phyloP scores from a whole-genome alignment of 2,797 vertebrate species.

The Leptodactylus fallax region DNA sequence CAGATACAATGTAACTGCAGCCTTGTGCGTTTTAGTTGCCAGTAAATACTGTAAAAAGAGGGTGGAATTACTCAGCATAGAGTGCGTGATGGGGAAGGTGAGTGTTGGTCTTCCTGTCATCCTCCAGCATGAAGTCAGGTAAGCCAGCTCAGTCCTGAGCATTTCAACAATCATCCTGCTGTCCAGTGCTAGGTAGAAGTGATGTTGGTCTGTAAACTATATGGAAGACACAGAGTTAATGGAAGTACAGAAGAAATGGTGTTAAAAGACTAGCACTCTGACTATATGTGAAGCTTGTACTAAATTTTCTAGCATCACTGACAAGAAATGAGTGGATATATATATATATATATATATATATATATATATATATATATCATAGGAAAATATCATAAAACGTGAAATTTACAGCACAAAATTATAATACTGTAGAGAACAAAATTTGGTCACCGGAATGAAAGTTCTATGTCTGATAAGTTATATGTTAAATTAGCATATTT shows the following conservation, averaged over 20 bases:
- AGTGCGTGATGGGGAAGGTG: conserved; percentile 91
- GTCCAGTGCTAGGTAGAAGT: conserved; percentile 97
- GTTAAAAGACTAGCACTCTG: no score
- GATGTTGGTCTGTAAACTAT: conserved; percentile 96
- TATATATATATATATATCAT: no score
- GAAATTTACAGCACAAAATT: no score
- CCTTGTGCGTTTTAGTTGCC: not conserved
- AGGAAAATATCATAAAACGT: no score
- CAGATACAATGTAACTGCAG: not conserved
- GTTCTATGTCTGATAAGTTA: no score
- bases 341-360: no score
- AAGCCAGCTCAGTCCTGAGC: conserved; percentile 92
- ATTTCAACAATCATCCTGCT: conserved; percentile 99
- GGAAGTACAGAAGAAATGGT: not conserved
- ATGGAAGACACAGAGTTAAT: conserved; percentile 57
- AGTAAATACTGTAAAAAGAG: not conserved
- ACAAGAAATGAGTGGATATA: no score
- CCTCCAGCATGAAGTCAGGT: conserved; percentile 95
- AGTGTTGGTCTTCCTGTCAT: conserved; percentile 96
- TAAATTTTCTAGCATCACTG: no score
- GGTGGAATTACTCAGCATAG: conserved; percentile 86
- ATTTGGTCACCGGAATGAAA: no score
- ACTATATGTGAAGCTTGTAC: no score
- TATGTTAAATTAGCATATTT: no score
- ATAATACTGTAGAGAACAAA: no score